Conservation (phyloP, 2,797 vertebrate species). For the Nothura maculosa region DNA sequence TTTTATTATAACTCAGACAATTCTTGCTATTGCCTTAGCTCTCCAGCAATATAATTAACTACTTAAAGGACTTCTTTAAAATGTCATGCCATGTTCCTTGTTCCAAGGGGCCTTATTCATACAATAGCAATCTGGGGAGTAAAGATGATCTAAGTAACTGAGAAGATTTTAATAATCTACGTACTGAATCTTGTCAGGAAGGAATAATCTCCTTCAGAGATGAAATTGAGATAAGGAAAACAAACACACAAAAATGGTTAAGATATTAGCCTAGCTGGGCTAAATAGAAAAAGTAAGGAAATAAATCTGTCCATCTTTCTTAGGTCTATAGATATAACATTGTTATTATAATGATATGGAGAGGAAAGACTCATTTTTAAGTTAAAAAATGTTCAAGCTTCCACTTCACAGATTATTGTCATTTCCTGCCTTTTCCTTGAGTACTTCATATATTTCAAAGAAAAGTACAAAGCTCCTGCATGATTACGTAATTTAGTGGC, state of each 20-base stretch:
- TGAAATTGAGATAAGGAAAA: background rate
- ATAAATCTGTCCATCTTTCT: background rate
- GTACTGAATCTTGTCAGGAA: background rate
- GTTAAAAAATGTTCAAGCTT: background rate
- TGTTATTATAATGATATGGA: background rate
- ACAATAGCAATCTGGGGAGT: background rate
- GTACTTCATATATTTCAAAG: background rate
- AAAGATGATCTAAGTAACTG: background rate
- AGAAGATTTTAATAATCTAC: background rate
- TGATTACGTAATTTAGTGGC: background rate
- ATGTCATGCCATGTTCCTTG: background rate
- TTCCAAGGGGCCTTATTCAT: background rate
- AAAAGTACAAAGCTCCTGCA: background rate
- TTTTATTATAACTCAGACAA: constrained; percentile 21
- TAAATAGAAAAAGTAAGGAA: background rate
- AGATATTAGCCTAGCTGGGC: background rate
- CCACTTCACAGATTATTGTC: background rate
- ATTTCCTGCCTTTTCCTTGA: background rate
- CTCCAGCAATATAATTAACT: background rate
- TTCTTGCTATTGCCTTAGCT: background rate
- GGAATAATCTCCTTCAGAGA: background rate
- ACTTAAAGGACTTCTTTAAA: constrained; percentile 14
- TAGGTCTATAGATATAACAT: background rate
- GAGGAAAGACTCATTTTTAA: background rate
- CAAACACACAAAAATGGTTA: background rate